These are phyloP conservation scores for Oreotrochilus melanogaster DNA, from an alignment of 2,113 vertebrate genomes.

Conservation along the genomic window DNA sequence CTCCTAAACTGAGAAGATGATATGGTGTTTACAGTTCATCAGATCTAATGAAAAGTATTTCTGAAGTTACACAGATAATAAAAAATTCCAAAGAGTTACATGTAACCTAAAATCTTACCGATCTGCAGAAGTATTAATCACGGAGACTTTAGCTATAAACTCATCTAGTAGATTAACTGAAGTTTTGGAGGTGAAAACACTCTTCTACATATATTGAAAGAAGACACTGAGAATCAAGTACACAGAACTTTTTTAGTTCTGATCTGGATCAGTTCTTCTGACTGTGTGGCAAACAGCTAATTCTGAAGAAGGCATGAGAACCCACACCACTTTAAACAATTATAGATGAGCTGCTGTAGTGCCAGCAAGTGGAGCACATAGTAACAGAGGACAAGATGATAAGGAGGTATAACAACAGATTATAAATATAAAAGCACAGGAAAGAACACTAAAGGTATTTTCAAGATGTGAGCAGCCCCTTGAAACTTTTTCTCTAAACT, in stretches of 20 bases:
- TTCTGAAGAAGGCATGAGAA: background rate
- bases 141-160: background rate
- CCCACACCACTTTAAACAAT: background rate
- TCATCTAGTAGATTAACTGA: background rate
- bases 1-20: background rate
- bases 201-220: background rate
- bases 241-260: background rate
- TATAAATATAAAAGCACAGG: background rate
- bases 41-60: background rate
- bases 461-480: background rate
- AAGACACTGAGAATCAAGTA: background rate
- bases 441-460: background rate
- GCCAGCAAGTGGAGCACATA: background rate
- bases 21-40: background rate
- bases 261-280: background rate
- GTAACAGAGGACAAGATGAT: background rate
- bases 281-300: background rate
- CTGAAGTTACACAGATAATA: background rate
- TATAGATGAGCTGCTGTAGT: background rate
- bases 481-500: background rate
- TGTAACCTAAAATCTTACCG: background rate
- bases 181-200: background rate
- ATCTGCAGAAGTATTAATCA: background rate
- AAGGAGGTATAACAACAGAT: background rate
- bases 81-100: background rate